Base-by-base conservation (phyloP, 2,797 vertebrate species). In the Malacoraja senta region DNA sequence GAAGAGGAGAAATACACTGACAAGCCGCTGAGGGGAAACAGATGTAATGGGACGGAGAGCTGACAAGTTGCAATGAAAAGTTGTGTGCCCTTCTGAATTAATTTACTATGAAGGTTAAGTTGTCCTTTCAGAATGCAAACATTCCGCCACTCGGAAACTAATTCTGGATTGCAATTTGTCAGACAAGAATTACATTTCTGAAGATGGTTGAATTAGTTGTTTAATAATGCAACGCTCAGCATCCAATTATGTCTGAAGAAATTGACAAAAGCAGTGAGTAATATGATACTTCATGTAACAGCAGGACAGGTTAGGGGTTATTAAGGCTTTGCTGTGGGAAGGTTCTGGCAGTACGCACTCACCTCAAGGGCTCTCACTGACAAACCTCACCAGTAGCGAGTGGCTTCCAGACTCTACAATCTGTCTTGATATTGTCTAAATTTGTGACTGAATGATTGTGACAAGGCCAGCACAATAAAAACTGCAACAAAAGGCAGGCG, bases 51-150 rank as follows among this genome's bases (percentile, higher is more conserved):
- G n/a, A 8, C 15, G 35, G 63, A 21, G 63, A 88, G 8, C 84
- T 32, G 53, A 63, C 58, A 61, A 84, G 83, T 63, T 61, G 53
- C 61, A 65, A 65, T 35, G n/a, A n/a, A 65, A 88, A 88, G 15
- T 21, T 88, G 15, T 6, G 13, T 68, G 84, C 44, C 90, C 35
- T 91, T 91, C 44, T 44, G 26, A 91, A 72, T 91, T 68, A 91
- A 91, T 91, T 91, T 53, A 13, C 90, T 29, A 1, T 91, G 90
- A 91, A 91, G 90, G 90, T 91, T 74, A 91, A 74, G 35, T 26
- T 53, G 90, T 91, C 90, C 90, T 91, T 91, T 91, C 90, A 38
- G 21, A 91, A 91, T 72, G 90, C 90, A 91, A 91, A 91, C 90
- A 91, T 91, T 53, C 26, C 68, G 44, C 32, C 68, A 53, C 29